Conservation (phyloP, 2,888 invertebrate genomes). For the Gnatocerus cornutus region DNA sequence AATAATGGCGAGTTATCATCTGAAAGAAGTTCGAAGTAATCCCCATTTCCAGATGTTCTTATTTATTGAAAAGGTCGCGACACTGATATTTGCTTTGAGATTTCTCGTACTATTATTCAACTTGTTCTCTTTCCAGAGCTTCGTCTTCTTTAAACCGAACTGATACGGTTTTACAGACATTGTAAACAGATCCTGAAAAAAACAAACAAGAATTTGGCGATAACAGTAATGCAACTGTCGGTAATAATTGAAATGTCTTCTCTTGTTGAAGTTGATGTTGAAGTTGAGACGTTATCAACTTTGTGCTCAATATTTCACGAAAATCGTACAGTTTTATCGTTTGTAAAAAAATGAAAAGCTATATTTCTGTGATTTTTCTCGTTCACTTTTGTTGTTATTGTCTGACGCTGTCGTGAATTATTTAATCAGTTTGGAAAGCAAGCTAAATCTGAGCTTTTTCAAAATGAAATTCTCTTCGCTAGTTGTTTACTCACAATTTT, state of each 20-base stretch:
- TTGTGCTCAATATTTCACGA: no score
- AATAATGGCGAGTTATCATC: no score
- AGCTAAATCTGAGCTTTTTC: no score
- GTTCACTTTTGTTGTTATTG: no score
- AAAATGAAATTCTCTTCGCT: no score
- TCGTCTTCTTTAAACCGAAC: not conserved
- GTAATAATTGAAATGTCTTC: not conserved
- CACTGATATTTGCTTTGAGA: constrained; percentile 1
- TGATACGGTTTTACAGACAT: constrained; percentile 1
- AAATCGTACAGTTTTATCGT: no score
- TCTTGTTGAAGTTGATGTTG: not conserved
- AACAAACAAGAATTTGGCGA: not conserved
- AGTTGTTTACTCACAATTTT: no score
- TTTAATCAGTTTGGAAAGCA: no score
- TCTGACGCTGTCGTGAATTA: no score
- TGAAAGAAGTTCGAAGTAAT: not conserved
- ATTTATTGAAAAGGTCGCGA: constrained; percentile 1
- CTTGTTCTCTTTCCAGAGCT: not conserved
- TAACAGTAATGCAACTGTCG: not conserved
- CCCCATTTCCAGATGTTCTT: not conserved
- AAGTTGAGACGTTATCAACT: no score
- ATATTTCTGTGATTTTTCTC: no score
- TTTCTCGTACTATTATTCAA: not conserved
- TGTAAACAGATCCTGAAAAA: not conserved
- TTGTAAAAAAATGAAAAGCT: no score